Evolutionary conservation across 2,888 invertebrate species (phyloP).

Genomic region (Strigamia crassipes): DNA sequence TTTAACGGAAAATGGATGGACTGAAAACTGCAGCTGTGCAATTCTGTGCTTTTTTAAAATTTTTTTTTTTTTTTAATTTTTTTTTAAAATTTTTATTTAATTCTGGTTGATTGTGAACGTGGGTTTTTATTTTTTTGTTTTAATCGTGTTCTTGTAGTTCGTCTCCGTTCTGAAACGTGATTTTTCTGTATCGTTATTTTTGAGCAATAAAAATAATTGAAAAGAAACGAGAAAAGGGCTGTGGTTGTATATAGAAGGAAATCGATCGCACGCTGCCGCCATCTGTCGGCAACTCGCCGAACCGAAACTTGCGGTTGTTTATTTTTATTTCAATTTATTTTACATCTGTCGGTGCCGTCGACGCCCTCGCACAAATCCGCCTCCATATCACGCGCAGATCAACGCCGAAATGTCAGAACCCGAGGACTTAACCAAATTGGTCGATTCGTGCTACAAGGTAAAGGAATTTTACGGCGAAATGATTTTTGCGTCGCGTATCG

Average conservation of each 20-base stretch:
- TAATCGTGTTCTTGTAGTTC: constrained; percentile 9
- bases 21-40: too few species aligned
- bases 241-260: too few species aligned
- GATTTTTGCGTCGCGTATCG: not conserved
- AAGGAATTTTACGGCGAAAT: not conserved
- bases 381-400: not conserved
- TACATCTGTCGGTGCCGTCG: not conserved
- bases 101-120: not conserved
- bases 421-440: constrained; percentile 48
- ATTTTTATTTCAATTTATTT: not conserved
- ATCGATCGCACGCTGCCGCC: not conserved
- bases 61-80: not conserved
- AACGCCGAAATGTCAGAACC: constrained; percentile 38
- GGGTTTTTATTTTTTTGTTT: not conserved
- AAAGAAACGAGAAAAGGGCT: not conserved
- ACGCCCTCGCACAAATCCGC: not conserved
- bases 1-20: not conserved
- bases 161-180: constrained; percentile 8
- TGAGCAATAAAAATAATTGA: constrained; percentile 44
- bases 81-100: not conserved
- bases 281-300: not conserved
- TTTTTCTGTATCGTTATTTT: constrained; percentile 44
- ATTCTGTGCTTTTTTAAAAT: not conserved
- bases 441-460: constrained; percentile 49
- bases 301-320: not conserved